Evolutionary conservation across 2,797 vertebrate genomes (phyloP).

Genomic region (Phataginus tricuspis): DNA sequence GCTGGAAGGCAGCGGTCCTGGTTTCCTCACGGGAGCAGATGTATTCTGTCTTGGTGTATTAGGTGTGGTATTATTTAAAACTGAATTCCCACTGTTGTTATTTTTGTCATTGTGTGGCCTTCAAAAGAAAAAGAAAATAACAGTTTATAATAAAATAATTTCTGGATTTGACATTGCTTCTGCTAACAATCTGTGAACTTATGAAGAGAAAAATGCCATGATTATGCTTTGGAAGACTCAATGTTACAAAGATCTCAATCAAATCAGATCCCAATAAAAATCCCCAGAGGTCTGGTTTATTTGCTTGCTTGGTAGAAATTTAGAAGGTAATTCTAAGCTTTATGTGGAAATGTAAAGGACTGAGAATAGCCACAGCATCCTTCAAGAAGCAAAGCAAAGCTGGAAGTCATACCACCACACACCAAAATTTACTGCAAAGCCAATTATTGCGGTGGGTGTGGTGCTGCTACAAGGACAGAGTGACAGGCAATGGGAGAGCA

Average conservation of each 20-base stretch:
- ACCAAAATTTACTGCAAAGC: neutral
- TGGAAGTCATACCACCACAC: neutral
- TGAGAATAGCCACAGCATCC: neutral
- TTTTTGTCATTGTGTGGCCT: conserved; percentile 91
- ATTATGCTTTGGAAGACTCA: neutral
- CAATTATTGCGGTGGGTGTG: neutral
- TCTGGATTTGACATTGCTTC: neutral
- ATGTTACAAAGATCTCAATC: neutral
- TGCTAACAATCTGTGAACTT: neutral
- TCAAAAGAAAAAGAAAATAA: conserved; percentile 78
- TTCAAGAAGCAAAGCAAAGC: neutral
- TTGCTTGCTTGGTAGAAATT: neutral
- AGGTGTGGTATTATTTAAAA: conserved; percentile 83
- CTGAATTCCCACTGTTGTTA: conserved; percentile 86
- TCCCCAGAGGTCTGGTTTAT: neutral
- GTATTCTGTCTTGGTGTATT: conserved; percentile 83
- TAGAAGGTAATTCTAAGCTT: neutral
- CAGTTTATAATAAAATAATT: conserved; percentile 12
- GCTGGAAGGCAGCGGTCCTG: conserved; percentile 91
- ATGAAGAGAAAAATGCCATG: neutral
- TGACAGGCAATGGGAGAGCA: neutral
- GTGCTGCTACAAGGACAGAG: neutral
- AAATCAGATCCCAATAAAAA: neutral
- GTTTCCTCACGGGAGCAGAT: conserved; percentile 84
- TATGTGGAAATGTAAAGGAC: neutral